phyloP scores from a whole-genome alignment of 2,113 vertebrate genomes.

The Cettia cetti region DNA sequence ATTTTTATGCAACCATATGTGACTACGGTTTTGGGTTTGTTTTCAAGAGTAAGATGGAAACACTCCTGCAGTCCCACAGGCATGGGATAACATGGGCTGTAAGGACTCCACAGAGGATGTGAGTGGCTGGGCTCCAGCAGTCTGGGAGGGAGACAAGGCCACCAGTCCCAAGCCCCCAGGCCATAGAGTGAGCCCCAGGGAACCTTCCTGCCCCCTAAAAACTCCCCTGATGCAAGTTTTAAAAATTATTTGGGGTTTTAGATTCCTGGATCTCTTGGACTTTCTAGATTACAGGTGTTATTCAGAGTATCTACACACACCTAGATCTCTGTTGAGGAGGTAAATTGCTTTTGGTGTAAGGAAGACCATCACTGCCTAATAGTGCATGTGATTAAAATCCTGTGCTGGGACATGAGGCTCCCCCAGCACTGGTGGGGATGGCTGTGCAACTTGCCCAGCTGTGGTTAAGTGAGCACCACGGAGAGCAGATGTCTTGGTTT shows the following conservation, averaged over 20 bases:
- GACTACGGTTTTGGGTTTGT: not conserved
- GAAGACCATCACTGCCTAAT: not conserved
- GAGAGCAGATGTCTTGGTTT: not conserved
- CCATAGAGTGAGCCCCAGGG: not conserved
- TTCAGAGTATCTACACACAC: not conserved
- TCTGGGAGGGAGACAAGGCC: not conserved
- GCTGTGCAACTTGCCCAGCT: not conserved
- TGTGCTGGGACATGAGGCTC: not conserved
- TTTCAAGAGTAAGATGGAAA: not conserved
- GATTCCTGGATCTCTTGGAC: not conserved
- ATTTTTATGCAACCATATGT: not conserved
- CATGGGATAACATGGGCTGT: not conserved
- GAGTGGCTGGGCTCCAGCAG: not conserved
- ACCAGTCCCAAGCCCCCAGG: not conserved
- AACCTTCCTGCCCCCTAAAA: not conserved
- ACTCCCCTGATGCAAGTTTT: not conserved
- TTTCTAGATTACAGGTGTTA: not conserved
- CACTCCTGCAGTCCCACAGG: not conserved
- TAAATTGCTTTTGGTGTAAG: not conserved
- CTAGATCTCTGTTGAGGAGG: not conserved
- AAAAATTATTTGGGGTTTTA: not conserved
- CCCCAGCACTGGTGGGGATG: rapidly evolving
- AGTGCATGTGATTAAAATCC: not conserved
- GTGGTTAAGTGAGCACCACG: rapidly evolving
- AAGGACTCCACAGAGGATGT: not conserved